Evolutionary conservation across 1,140 invertebrate genomes (phyloP).

Genomic region (Zelostemma sp.): DNA sequence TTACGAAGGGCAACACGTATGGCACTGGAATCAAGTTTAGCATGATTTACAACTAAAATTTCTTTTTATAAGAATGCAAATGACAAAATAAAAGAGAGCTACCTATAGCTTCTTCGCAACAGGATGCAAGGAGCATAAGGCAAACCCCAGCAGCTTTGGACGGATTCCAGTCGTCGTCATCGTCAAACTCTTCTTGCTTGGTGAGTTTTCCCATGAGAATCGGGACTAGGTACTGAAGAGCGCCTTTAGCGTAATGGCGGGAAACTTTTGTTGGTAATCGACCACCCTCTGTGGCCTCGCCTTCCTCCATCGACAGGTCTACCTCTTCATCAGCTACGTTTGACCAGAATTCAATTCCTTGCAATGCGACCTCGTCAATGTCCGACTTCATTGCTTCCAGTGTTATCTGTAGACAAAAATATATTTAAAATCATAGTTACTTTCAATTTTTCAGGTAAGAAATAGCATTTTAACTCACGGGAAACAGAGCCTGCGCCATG

Average conservation of each 20-base stretch:
- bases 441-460: no score
- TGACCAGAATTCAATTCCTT: slow-evolving; percentile 99
- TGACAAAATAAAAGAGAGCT: no score
- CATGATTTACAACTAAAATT: no score
- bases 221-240: slow-evolving; percentile 94
- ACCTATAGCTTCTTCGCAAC: slow-evolving; percentile 94
- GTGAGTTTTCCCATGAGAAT: slow-evolving; percentile 94
- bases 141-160: slow-evolving; percentile 99
- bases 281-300: slow-evolving; percentile 93
- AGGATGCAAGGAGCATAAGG: slow-evolving; percentile 96
- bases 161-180: slow-evolving; percentile 99
- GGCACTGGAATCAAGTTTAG: slow-evolving; percentile 72
- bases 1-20: slow-evolving; percentile 97
- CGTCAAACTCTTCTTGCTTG: slow-evolving; percentile 93
- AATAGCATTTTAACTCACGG: slow-evolving; percentile 75
- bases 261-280: slow-evolving; percentile 91
- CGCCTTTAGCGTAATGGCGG: slow-evolving; percentile 95
- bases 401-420: slow-evolving; percentile 80
- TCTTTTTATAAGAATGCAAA: no score
- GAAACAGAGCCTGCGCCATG: slow-evolving; percentile 98
- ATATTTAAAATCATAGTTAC: not conserved
- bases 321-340: slow-evolving; percentile 99
- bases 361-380: slow-evolving; percentile 94
- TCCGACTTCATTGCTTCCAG: slow-evolving; percentile 98
- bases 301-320: slow-evolving; percentile 94